Base-by-base conservation (phyloP, 2,113 vertebrate species). In the Cisticola juncidis region DNA sequence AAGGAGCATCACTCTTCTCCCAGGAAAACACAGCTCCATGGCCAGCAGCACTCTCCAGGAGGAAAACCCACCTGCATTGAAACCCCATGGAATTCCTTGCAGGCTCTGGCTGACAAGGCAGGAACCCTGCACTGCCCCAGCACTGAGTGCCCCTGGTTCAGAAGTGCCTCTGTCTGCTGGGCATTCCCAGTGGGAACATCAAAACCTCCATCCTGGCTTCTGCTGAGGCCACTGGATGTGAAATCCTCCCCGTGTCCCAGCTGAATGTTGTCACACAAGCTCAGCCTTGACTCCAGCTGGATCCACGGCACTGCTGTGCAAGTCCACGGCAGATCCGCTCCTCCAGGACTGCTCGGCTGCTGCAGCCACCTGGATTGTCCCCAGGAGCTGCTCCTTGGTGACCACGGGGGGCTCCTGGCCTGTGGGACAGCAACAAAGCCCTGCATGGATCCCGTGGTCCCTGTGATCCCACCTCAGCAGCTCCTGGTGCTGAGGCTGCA, bases 331-430 rank as follows among this genome's bases (percentile, higher is more conserved):
- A 0, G 90, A 94, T 14, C 91, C 33, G 0, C 20, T 95, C 40
- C 81, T 85, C 94, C 97, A 98, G 77, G 95, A 95, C 81, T 96
- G 96, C 21, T 97, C 94, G 0, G 94, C 88, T 1, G 95, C 96
- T 6, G 88, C 85, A 6, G 96, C 91, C 0, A 95, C 94, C 94
- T 83, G 93, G 6, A 96, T 58, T 0, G 92, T 80, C 60, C 95
- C 88, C 6, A 96, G 84, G 28, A 97, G 36, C 91, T 97, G 94
- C 86, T 97, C 97, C 92, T 96, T 97, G 90, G 95, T 96, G 72
- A 97, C 31, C 74, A 71, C 9, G 0, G 82, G 61, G 17, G 21
- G 31, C 35, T 86, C 83, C 71, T 44, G 83, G 44, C 71, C 83
- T 86, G 83, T 35, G 36, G 61, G 51, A 76, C 71, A 86, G 20